Base-by-base conservation (phyloP, 2,797 vertebrate species). In the Brachyrhaphis roseni region DNA sequence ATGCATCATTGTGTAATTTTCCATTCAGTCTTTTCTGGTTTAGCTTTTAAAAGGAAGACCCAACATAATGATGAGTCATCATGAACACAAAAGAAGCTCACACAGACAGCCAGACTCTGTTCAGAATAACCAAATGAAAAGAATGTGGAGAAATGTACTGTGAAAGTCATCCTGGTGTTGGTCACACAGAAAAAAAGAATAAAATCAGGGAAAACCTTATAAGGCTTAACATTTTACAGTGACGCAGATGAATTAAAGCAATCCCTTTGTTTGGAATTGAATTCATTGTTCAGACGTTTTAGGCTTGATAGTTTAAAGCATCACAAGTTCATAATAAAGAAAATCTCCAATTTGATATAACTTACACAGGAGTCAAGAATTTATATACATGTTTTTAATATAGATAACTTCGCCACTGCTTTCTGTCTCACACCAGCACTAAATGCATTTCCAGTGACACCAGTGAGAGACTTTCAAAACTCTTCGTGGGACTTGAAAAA, bases 11-110 rank as follows among this genome's bases (percentile, higher is more conserved):
- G 34, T 34, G 55, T 53, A 55, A 78, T 73, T 70, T 57, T 47
- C 10, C 10, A 53, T 41, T 75, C 49, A 23, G 28, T 72, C 20
- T 72, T 79, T 75, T 68, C 11, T 71, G 26, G 11, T 74, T 75
- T 46, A 3, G 53, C 72, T 71, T 73, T 83, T 43, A 74, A 53
- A 80, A 51, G 47, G 41, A 73, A 66, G 75, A 74, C 72, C 59
- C 34, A 72, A 71, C 80, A 83, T 84, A 74, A 78, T 53, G 74
- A 75, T 86, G 85, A 91, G 49, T 91, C 84, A 88, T 75, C 57
- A 75, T 84, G 53, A 72, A 77, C 75, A 80, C 79, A 82, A 72
- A 84, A 41, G 81, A 64, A 41, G 26, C 84, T 81, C 51, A 5
- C 34, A 1, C 46, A 79, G 76, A 64, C 34, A n/a, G 73, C 11